A percentile compares a stretch with the other conserved stretches of the same genome.
Evolutionary conservation across 2,888 invertebrate genomes (phyloP).

Genomic region (Falcaria lacertinaria): DNA sequence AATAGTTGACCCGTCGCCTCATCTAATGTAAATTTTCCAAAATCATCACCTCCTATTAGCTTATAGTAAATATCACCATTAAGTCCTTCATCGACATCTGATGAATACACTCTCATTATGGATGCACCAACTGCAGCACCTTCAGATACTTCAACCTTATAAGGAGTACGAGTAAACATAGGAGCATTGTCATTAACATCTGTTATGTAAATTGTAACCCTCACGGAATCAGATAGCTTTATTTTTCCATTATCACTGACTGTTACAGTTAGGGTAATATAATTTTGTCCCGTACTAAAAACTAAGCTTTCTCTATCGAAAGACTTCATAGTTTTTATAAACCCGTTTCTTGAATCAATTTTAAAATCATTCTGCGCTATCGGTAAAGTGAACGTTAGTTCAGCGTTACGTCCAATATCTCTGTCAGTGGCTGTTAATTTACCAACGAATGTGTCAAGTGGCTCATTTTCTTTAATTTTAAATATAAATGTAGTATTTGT

Average conservation of each 20-base stretch:
- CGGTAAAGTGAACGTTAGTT: conserved; percentile 89
- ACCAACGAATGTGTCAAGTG: conserved; percentile 94
- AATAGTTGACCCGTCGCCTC: conserved; percentile 93
- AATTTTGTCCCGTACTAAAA: conserved; percentile 87
- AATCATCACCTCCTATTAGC: conserved; percentile 89
- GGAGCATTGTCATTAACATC: conserved; percentile 96
- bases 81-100: conserved; percentile 92
- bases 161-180: conserved; percentile 89
- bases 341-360: conserved; percentile 94
- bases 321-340: conserved; percentile 89
- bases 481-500: conserved; percentile 94
- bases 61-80: conserved; percentile 94
- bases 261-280: conserved; percentile 90
- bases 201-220: conserved; percentile 91
- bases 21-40: conserved; percentile 89
- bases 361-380: conserved; percentile 89
- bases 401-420: conserved; percentile 95
- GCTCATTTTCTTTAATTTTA: conserved; percentile 92
- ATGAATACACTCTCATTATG: conserved; percentile 91
- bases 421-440: conserved; percentile 93
- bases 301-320: conserved; percentile 95
- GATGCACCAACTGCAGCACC: conserved; percentile 89
- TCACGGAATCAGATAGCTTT: conserved; percentile 89
- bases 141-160: conserved; percentile 94
- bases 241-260: conserved; percentile 91